Base-by-base conservation (phyloP, 2,888 invertebrate genomes). In the Orthosia cruda region DNA sequence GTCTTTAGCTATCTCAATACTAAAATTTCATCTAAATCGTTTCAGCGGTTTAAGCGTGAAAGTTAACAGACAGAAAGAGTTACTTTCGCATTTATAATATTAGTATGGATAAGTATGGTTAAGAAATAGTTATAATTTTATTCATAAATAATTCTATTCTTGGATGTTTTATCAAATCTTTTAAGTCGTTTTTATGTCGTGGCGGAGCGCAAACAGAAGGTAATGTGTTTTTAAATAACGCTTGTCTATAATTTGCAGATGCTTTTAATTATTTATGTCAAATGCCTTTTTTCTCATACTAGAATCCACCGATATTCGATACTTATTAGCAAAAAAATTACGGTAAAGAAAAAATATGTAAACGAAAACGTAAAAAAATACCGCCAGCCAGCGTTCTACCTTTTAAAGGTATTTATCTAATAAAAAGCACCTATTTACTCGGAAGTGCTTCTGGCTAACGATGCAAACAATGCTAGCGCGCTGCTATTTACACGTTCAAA, bases 401-500 rank as follows among this genome's bases (percentile, higher is more conserved):
- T 23, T 50, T 59, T 26, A 63, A 18, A 18, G 3, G 20, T 57
- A 49, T 66, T 50, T 58, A 49, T 49, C 15, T n/a, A 57, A 26
- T n/a, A 66, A 66, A 65, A 66, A 66, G 4, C 20, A 45, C 50
- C 4, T 40, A 40, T 64, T 67, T 67, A 54, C 40, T 57, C 32
- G 2, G 49, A 32, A 64, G 20, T 65, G 71, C 52, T 69, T 50
- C 32, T 23, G 57, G 71, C 20, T 65, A 79, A 86, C 72, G 68
- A 85, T 74, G 76, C 74, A 66, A 85, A 75, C 74, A 86, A 81
- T 86, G 79, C 77, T 58, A 68, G 62, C 61, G 45, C 59, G 57
- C 12, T 57, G 69, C 63, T 82, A 76, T 84, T 84, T 78, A 73
- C 75, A 70, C 70, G 64, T 76, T 76, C 20, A 59, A n/a, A 67